These are phyloP conservation scores for Drosophila rhopaloa DNA, from an alignment of 1,140 invertebrate species.

Conservation along the genomic window DNA sequence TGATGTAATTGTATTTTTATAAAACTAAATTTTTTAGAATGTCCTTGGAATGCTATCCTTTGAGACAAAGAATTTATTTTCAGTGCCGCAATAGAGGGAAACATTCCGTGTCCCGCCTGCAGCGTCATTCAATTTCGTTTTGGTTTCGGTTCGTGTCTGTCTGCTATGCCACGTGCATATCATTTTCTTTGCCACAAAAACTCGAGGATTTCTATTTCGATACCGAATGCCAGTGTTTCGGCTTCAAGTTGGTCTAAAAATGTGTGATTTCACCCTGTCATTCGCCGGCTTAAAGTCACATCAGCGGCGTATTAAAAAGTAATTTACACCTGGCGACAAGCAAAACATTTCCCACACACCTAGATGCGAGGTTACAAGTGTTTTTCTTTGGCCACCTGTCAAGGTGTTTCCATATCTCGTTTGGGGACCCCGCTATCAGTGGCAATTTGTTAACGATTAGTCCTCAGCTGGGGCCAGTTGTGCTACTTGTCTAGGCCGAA, in stretches of 20 bases:
- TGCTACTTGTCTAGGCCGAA: conserved; percentile 25
- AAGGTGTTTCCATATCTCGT: conserved; percentile 56
- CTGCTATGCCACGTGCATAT: conserved; percentile 49
- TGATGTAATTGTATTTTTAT: too few species aligned
- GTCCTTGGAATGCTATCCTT: not conserved
- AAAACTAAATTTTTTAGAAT: too few species aligned
- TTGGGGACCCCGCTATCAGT: conserved; percentile 51
- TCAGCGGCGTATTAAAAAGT: conserved; percentile 75
- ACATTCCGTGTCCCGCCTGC: conserved; percentile 28
- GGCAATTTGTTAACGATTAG: conserved; percentile 81
- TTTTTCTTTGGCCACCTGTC: conserved; percentile 46
- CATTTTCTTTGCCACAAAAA: conserved; percentile 28
- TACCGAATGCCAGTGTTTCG: not conserved
- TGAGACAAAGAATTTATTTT: not conserved
- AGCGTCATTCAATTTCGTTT: conserved; percentile 51
- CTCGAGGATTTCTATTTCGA: conserved; percentile 17
- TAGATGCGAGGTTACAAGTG: conserved; percentile 25
- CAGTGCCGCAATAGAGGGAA: conserved; percentile 9
- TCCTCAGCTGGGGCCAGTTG: conserved; percentile 51
- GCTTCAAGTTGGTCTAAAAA: conserved; percentile 42
- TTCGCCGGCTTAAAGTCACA: conserved; percentile 48
- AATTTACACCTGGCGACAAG: conserved; percentile 72
- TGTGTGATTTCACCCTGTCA: conserved; percentile 31
- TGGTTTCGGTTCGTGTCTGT: conserved; percentile 44
- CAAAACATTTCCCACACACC: conserved; percentile 62